A percentile compares a stretch with the other conserved stretches of the same genome.
phyloP scores from a whole-genome alignment of 2,888 invertebrate genomes.

The Drosophila monieri region DNA sequence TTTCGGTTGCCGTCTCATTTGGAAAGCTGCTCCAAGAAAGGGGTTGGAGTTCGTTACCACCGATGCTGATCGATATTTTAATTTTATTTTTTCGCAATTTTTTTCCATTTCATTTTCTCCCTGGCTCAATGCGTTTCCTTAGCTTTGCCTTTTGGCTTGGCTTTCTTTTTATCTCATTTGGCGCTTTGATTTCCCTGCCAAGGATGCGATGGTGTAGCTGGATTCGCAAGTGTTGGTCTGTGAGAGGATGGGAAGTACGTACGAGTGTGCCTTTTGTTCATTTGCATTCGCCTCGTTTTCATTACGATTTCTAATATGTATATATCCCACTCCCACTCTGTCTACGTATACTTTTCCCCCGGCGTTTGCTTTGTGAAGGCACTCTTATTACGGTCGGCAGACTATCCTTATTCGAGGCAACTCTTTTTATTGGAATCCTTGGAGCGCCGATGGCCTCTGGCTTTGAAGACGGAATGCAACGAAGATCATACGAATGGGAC shows the following conservation, averaged over 20 bases:
- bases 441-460: not conserved
- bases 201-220: slow-evolving; percentile 64
- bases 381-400: slow-evolving; percentile 68
- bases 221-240: slow-evolving; percentile 18
- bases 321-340: slow-evolving; percentile 10
- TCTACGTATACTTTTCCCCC: slow-evolving; percentile 20
- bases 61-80: slow-evolving; percentile 82
- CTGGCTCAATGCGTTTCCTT: slow-evolving; percentile 66
- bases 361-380: slow-evolving; percentile 37
- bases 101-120: slow-evolving; percentile 45
- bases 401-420: slow-evolving; percentile 58
- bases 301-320: slow-evolving; percentile 51
- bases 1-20: slow-evolving; percentile 66
- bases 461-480: not conserved
- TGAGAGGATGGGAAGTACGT: slow-evolving; percentile 30
- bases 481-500: not conserved
- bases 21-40: slow-evolving; percentile 50
- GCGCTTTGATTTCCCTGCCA: slow-evolving; percentile 73
- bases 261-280: slow-evolving; percentile 71
- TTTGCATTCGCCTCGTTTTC: slow-evolving; percentile 78
- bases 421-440: slow-evolving; percentile 57
- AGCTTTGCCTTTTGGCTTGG: slow-evolving; percentile 68
- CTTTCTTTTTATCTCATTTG: slow-evolving; percentile 63
- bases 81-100: slow-evolving; percentile 75
- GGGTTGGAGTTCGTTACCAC: slow-evolving; percentile 82